These are phyloP conservation scores for Rhinolophus ferrumequinum DNA, from an alignment of 2,113 vertebrate species.

Conservation along the genomic window DNA sequence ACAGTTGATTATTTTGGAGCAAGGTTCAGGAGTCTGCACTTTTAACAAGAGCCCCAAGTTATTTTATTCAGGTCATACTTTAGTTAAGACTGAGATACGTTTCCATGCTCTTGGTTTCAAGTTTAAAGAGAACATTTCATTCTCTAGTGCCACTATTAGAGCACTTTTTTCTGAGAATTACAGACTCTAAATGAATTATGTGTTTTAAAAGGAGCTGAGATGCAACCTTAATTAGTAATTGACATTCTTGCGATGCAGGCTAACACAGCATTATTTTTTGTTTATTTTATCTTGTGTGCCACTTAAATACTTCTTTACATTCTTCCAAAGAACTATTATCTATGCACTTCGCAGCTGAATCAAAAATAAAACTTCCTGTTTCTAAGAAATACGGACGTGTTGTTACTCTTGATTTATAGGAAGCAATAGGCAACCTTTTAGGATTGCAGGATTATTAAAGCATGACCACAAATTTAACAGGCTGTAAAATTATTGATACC, in stretches of 20 bases:
- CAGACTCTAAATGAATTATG: not conserved
- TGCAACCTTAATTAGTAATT: not conserved
- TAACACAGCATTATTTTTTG: not conserved
- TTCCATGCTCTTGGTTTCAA: not conserved
- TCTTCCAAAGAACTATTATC: not conserved
- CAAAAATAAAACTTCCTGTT: not conserved
- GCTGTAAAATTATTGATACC: not conserved
- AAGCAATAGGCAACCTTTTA: not conserved
- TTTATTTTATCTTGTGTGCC: not conserved
- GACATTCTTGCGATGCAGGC: not conserved
- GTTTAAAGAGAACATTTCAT: slow-evolving; percentile 20
- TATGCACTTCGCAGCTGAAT: not conserved
- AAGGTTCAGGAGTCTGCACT: not conserved
- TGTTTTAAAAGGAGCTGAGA: not conserved
- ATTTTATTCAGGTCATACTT: not conserved
- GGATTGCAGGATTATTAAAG: not conserved
- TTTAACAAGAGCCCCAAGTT: not conserved
- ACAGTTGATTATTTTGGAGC: not conserved
- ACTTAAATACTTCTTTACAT: not conserved
- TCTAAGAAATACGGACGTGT: not conserved
- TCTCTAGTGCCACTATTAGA: not conserved
- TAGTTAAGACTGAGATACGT: not conserved
- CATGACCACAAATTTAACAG: not conserved
- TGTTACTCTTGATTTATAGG: not conserved
- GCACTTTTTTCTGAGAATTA: not conserved